Evolutionary conservation across 37 sponge, comb jelly and placozoan genomes (phyloP).

Genomic region (Eunapius fragilis): DNA sequence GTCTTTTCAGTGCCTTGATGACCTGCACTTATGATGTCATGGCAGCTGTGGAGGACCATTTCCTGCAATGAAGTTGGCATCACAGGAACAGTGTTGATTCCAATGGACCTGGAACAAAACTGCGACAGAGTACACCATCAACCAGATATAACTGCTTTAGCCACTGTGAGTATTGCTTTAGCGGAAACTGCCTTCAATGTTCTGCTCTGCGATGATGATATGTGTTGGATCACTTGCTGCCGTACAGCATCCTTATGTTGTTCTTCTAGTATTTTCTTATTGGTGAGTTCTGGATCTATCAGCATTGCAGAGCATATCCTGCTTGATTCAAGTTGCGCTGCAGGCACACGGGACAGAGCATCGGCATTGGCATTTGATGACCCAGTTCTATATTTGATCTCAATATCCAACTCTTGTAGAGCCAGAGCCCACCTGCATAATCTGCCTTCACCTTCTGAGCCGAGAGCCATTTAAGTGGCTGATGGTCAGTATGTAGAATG

Average conservation of each 20-base stretch:
- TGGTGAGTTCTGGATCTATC: neutral
- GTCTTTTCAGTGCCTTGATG: too few relatives aligned
- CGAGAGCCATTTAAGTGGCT: constrained; percentile 25
- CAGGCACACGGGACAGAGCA: constrained; percentile 16
- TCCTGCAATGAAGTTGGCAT: constrained; percentile 11
- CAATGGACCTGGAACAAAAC: constrained; percentile 10
- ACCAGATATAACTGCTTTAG: constrained; percentile 8
- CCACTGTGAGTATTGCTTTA: constrained; percentile 8
- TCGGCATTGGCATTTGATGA: constrained; percentile 25
- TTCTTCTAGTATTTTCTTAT: neutral
- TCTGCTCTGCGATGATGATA: neutral
- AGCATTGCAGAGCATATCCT: neutral
- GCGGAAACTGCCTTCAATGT: neutral
- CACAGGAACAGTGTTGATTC: neutral
- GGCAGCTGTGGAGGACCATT: constrained; percentile 1
- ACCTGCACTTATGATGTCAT: too few relatives aligned
- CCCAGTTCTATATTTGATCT: constrained; percentile 11
- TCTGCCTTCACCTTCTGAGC: constrained; percentile 48
- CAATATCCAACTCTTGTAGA: constrained; percentile 21
- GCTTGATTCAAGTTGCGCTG: neutral
- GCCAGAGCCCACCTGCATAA: constrained; percentile 33
- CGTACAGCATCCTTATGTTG: neutral
- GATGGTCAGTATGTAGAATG: constrained; percentile 13
- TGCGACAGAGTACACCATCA: constrained; percentile 27
- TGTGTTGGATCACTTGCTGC: neutral